Evolutionary conservation across 2,113 vertebrate species (phyloP).

Genomic region (Eublepharis macularius): DNA sequence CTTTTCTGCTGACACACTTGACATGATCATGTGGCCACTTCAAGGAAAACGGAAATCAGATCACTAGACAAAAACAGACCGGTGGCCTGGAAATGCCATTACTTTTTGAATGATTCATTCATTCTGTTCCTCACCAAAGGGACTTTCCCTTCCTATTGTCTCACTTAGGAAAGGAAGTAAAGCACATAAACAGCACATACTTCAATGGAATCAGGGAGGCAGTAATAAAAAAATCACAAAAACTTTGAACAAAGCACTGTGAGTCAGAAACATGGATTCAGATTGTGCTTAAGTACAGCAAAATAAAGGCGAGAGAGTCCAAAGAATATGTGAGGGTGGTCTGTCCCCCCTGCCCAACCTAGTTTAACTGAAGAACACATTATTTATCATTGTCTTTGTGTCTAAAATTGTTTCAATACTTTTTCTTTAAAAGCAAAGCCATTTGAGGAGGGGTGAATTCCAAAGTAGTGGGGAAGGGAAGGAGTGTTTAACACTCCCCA

Average conservation of each 20-base stretch:
- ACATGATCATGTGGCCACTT: not conserved
- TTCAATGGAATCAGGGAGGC: constrained; percentile 51
- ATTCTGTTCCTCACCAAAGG: constrained; percentile 61
- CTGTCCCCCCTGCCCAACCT: not conserved
- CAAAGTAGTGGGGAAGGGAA: not conserved
- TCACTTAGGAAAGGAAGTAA: constrained; percentile 61
- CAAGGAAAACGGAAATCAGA: constrained; percentile 59
- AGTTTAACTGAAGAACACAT: not conserved
- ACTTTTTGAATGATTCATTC: constrained; percentile 58
- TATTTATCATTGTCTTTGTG: too few relatives aligned
- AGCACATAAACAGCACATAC: constrained; percentile 61
- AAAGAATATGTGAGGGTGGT: constrained; percentile 4
- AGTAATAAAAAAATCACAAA: constrained; percentile 39
- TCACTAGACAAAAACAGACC: constrained; percentile 37
- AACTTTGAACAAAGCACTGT: constrained; percentile 33
- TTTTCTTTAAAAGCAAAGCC: not conserved
- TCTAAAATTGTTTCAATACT: too few relatives aligned
- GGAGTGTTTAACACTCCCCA: not conserved
- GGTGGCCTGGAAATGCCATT: constrained; percentile 44
- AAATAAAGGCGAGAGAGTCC: constrained; percentile 38
- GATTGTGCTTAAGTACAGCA: constrained; percentile 37
- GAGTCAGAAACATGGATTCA: constrained; percentile 32
- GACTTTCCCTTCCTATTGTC: constrained; percentile 63
- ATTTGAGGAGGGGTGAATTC: not conserved
- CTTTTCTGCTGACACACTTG: not conserved